phyloP scores from a whole-genome alignment of 2,113 vertebrate species.

The Apteryx owenii region DNA sequence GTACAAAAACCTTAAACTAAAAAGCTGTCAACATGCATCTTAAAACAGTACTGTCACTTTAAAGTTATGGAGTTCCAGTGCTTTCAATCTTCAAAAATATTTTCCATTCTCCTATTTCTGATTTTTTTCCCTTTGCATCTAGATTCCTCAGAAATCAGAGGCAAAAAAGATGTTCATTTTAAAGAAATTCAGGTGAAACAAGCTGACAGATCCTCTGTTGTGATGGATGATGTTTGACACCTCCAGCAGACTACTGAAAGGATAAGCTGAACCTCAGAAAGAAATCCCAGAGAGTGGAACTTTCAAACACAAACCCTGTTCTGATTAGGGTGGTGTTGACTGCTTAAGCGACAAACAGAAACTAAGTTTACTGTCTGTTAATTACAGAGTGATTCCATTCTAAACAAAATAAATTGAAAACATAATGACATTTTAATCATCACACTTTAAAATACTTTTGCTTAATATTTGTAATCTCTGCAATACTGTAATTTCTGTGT shows the following conservation, averaged over 20 bases:
- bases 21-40: not conserved
- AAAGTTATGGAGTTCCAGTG: not conserved
- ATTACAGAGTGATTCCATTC: not conserved
- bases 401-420: not conserved
- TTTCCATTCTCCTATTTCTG: not conserved
- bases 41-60: not conserved
- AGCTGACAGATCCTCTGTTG: constrained; percentile 3
- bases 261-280: not conserved
- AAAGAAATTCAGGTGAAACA: constrained; percentile 71
- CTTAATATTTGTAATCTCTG: not conserved
- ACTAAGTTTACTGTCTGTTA: not conserved
- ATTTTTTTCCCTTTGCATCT: not conserved
- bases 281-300: not conserved
- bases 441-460: not conserved
- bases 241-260: not conserved
- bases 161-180: constrained; percentile 35
- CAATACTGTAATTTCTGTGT: not conserved
- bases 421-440: not conserved
- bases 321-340: not conserved
- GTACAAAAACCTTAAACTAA: not conserved
- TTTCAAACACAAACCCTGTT: not conserved
- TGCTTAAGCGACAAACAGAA: not conserved
- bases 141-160: constrained; percentile 41
- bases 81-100: not conserved
- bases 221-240: not conserved